phyloP scores from a whole-genome alignment of 2,888 invertebrate species.

The Cancer borealis region DNA sequence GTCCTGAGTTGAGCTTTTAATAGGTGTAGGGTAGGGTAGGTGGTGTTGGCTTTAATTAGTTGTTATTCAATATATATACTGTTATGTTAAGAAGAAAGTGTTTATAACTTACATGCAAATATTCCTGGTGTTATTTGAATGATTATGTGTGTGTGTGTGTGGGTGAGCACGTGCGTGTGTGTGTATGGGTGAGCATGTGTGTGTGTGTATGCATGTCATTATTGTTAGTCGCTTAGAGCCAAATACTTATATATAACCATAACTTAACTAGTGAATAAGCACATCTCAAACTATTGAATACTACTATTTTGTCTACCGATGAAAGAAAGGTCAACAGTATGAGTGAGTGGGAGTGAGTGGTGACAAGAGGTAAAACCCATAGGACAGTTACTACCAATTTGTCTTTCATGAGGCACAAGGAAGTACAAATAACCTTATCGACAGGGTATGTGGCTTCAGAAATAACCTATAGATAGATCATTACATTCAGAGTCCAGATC shows the following conservation, averaged over 20 bases:
- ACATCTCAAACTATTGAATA: neutral
- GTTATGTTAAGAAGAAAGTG: neutral
- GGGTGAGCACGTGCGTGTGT: neutral
- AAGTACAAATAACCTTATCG: slow-evolving; percentile 40
- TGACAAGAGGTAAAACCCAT: neutral
- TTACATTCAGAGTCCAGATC: neutral
- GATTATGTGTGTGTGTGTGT: neutral
- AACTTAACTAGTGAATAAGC: slow-evolving; percentile 35
- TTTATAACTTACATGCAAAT: neutral
- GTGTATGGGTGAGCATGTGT: neutral
- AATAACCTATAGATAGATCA: neutral
- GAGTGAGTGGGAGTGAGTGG: neutral
- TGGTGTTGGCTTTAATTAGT: slow-evolving; percentile 41
- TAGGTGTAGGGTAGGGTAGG: neutral
- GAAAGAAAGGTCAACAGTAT: neutral
- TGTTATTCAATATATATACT: neutral
- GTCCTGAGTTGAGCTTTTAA: slow-evolving; percentile 10
- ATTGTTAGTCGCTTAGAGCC: slow-evolving; percentile 9
- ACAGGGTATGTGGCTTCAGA: slow-evolving; percentile 24
- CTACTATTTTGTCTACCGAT: slow-evolving; percentile 30
- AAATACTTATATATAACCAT: slow-evolving; percentile 31
- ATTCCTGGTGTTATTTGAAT: neutral
- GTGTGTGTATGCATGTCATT: neutral
- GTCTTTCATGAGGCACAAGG: neutral
- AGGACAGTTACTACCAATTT: slow-evolving; percentile 5